Conservation (phyloP, 2,888 invertebrate species). For the Nyleta sp. region DNA sequence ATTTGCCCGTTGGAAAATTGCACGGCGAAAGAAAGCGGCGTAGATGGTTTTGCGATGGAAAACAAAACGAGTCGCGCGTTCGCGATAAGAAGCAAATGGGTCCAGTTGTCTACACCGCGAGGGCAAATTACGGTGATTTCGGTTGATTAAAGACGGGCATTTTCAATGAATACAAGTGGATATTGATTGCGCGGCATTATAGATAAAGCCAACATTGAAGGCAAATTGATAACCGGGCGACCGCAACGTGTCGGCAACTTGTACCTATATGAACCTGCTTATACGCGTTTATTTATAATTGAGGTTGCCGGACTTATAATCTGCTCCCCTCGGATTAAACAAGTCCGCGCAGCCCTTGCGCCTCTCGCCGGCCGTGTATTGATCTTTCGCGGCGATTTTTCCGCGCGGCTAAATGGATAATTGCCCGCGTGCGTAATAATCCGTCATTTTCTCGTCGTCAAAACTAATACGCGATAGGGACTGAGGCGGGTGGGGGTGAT, state of each 20-base stretch:
- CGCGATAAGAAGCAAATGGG: conserved; percentile 27
- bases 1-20: conserved; percentile 8
- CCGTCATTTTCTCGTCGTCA: conserved; percentile 29
- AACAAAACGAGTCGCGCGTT: conserved; percentile 12
- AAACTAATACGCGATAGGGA: conserved; percentile 16
- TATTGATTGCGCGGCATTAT: conserved; percentile 42
- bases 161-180: conserved; percentile 48
- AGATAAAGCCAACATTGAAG: conserved; percentile 42
- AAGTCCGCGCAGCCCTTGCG: conserved; percentile 32
- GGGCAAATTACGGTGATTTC: conserved; percentile 45
- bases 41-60: background rate
- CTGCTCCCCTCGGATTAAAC: conserved; percentile 37
- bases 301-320: conserved; percentile 47
- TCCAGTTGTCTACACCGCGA: background rate
- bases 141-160: conserved; percentile 50
- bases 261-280: conserved; percentile 34
- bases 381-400: conserved; percentile 34
- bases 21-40: conserved; percentile 6
- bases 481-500: background rate
- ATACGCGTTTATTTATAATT: conserved; percentile 54
- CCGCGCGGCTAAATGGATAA: conserved; percentile 33
- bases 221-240: conserved; percentile 41
- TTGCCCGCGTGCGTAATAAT: conserved; percentile 36
- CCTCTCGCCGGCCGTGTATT: conserved; percentile 26
- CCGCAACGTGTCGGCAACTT: conserved; percentile 29